These are phyloP conservation scores for Styela clava DNA, from an alignment of 23 tunicate genomes.

Conservation along the genomic window DNA sequence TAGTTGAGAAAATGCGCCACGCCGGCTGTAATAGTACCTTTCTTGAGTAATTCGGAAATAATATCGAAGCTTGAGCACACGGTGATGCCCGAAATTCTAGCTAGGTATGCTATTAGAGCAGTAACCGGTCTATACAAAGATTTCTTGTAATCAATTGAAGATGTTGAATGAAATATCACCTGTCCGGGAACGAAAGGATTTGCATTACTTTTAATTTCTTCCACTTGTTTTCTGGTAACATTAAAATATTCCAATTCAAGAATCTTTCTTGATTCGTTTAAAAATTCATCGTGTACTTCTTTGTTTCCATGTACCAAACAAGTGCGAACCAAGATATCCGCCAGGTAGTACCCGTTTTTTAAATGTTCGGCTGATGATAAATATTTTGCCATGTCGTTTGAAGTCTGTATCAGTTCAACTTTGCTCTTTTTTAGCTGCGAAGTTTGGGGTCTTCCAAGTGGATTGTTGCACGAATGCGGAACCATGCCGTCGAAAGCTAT, in stretches of 20 bases:
- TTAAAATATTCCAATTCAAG: neutral
- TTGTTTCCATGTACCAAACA: constrained; percentile 33
- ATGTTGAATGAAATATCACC: neutral
- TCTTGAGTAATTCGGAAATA: constrained; percentile 21
- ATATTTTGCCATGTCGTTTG: constrained; percentile 37
- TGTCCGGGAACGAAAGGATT: neutral
- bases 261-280: neutral
- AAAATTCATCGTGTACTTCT: constrained; percentile 9
- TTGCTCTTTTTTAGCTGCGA: constrained; percentile 10
- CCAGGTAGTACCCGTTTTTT: constrained; percentile 29
- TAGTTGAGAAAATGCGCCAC: constrained; percentile 30
- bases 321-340: constrained; percentile 24
- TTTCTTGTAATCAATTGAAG: neutral
- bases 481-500: constrained; percentile 42
- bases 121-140: constrained; percentile 4
- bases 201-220: neutral
- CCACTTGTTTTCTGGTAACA: neutral
- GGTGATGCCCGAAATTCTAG: constrained; percentile 26
- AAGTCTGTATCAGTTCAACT: constrained; percentile 45
- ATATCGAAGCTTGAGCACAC: constrained; percentile 44
- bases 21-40: constrained; percentile 13
- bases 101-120: constrained; percentile 20
- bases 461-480: constrained; percentile 40
- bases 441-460: constrained; percentile 33
- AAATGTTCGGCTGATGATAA: neutral